Conservation (phyloP, 1,140 invertebrate genomes). For the Drosophila ercepeae region DNA sequence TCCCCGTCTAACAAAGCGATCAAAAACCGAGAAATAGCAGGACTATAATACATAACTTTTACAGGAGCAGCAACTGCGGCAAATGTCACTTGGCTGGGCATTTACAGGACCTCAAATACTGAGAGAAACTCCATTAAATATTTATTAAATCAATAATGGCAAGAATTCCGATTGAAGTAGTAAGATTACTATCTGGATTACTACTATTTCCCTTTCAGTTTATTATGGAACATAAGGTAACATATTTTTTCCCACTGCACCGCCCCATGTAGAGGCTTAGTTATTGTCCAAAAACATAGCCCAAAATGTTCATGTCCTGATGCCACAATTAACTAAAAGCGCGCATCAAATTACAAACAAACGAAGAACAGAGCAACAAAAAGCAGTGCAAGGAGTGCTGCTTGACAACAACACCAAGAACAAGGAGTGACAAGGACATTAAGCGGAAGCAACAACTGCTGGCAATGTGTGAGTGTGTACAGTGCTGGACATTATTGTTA, state of each 20-base stretch:
- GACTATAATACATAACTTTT: not conserved
- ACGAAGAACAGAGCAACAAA: constrained; percentile 41
- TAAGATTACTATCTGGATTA: too few relatives aligned
- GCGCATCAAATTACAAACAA: constrained; percentile 81
- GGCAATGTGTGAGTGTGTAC: constrained; percentile 1
- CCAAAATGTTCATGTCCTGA: constrained; percentile 74
- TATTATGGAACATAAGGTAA: too few relatives aligned
- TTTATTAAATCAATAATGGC: not conserved
- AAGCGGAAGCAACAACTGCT: constrained; percentile 76
- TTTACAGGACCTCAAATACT: constrained; percentile 12
- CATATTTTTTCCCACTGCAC: constrained; percentile 15
- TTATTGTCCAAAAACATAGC: constrained; percentile 68
- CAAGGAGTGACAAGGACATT: constrained; percentile 67
- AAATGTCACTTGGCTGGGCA: constrained; percentile 65
- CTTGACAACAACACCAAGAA: constrained; percentile 25
- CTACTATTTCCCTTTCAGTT: too few relatives aligned
- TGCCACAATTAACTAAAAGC: constrained; percentile 82
- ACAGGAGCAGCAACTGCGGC: constrained; percentile 57
- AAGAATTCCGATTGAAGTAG: not conserved
- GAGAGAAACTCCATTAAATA: not conserved
- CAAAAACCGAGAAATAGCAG: constrained; percentile 68
- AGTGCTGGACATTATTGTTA: constrained; percentile 63
- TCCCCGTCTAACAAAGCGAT: constrained; percentile 54
- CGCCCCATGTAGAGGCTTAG: too few relatives aligned
- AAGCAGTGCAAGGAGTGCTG: constrained; percentile 38